These are phyloP conservation scores for Trissolcus basalis DNA, from an alignment of 1,140 invertebrate species.

Conservation along the genomic window DNA sequence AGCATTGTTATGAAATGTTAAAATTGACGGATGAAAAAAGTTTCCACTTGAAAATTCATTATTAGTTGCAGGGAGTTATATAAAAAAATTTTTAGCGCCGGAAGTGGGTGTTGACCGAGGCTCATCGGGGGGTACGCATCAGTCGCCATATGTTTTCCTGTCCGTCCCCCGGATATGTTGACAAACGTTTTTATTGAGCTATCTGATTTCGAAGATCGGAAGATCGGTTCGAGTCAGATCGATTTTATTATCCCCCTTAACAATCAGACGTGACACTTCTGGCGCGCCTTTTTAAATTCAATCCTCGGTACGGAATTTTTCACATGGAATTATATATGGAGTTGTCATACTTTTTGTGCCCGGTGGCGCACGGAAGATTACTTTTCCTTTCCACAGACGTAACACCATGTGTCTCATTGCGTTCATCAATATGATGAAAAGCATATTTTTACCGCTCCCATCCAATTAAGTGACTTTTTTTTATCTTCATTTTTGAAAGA, in stretches of 20 bases:
- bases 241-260: background rate
- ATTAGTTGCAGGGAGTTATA: constrained; percentile 3
- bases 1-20: too few relatives aligned
- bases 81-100: constrained; percentile 12
- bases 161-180: background rate
- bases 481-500: too few relatives aligned
- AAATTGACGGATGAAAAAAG: background rate
- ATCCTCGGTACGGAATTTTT: too few relatives aligned
- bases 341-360: too few relatives aligned
- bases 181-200: constrained; percentile 14
- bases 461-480: too few relatives aligned
- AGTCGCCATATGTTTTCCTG: constrained; percentile 15
- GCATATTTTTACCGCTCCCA: too few relatives aligned
- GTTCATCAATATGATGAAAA: too few relatives aligned
- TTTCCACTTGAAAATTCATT: background rate
- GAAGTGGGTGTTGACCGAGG: constrained; percentile 13
- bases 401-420: too few relatives aligned
- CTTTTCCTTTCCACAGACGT: too few relatives aligned
- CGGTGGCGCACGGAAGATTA: too few relatives aligned
- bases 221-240: background rate
- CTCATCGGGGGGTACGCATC: constrained; percentile 14
- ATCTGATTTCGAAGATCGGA: background rate
- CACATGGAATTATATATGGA: too few relatives aligned
- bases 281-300: too few relatives aligned
- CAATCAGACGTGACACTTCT: background rate